These are phyloP conservation scores for Tapera naevia DNA, from an alignment of 2,797 vertebrate species.

Conservation along the genomic window DNA sequence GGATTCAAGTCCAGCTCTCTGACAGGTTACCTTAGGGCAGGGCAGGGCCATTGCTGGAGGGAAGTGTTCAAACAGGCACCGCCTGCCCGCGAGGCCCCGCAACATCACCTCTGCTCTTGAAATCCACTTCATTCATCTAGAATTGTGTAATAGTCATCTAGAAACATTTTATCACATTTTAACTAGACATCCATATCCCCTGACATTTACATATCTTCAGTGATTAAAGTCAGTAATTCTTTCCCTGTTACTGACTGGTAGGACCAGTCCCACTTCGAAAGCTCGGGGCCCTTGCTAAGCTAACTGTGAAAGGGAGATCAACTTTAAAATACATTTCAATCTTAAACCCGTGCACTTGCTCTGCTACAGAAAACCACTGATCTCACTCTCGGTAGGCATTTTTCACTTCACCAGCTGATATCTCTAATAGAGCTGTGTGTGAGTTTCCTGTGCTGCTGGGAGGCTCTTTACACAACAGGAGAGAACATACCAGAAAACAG, in stretches of 20 bases:
- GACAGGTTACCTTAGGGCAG: not conserved
- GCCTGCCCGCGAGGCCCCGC: rapidly evolving
- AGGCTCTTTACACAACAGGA: not conserved
- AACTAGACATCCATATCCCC: not conserved
- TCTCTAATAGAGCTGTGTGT: not conserved
- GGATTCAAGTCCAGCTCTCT: not conserved
- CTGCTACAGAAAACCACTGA: not conserved
- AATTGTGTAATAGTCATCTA: not conserved
- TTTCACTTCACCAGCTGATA: not conserved
- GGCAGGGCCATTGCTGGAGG: not conserved
- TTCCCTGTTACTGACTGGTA: not conserved
- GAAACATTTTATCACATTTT: not conserved
- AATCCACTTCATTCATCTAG: not conserved
- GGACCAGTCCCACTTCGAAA: not conserved
- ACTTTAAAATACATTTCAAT: not conserved
- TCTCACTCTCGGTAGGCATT: not conserved
- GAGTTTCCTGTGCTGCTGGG: not conserved
- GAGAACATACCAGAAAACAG: slow-evolving; percentile 47
- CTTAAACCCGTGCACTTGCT: not conserved
- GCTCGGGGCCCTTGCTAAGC: not conserved
- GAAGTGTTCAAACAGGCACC: not conserved
- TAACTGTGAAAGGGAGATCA: not conserved
- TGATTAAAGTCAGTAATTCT: not conserved
- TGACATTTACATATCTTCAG: not conserved
- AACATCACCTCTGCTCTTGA: not conserved